These are phyloP conservation scores for Clarias magur DNA, from an alignment of 2,113 vertebrate genomes.

Conservation along the genomic window DNA sequence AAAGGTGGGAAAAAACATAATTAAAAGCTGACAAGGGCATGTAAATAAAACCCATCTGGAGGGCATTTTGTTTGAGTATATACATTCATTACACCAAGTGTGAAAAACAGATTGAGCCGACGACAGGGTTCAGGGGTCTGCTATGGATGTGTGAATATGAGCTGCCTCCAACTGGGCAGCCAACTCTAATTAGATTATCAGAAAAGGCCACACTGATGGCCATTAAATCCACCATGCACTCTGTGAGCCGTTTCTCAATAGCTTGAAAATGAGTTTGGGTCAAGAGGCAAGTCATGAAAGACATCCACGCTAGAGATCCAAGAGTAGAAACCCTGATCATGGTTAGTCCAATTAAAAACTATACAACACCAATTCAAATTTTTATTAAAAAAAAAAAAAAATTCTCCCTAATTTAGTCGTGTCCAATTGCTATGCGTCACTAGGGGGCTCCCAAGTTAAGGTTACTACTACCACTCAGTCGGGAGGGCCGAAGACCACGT, in stretches of 20 bases:
- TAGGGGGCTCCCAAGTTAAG: too few species aligned
- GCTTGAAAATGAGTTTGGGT: constrained; percentile 37
- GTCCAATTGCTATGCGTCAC: too few species aligned
- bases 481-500: too few species aligned
- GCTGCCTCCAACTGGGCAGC: constrained; percentile 47
- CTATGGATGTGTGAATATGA: constrained; percentile 42
- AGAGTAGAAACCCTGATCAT: constrained; percentile 3
- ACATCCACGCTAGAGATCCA: neutral
- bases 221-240: constrained; percentile 36
- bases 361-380: neutral
- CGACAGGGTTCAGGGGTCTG: constrained; percentile 36
- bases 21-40: constrained; percentile 24
- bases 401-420: too few species aligned
- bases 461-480: too few species aligned
- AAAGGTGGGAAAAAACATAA: constrained; percentile 15
- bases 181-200: constrained; percentile 56
- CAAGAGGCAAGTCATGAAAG: constrained; percentile 36
- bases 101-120: constrained; percentile 56
- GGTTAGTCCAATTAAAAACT: constrained; percentile 22
- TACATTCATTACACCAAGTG: constrained; percentile 51
- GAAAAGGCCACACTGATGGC: constrained; percentile 50
- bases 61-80: constrained; percentile 37
- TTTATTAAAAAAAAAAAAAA: too few species aligned
- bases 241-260: constrained; percentile 38
- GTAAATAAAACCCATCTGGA: constrained; percentile 55